These are phyloP conservation scores for Monopis laevigella DNA, from an alignment of 2,888 invertebrate genomes.

Conservation along the genomic window DNA sequence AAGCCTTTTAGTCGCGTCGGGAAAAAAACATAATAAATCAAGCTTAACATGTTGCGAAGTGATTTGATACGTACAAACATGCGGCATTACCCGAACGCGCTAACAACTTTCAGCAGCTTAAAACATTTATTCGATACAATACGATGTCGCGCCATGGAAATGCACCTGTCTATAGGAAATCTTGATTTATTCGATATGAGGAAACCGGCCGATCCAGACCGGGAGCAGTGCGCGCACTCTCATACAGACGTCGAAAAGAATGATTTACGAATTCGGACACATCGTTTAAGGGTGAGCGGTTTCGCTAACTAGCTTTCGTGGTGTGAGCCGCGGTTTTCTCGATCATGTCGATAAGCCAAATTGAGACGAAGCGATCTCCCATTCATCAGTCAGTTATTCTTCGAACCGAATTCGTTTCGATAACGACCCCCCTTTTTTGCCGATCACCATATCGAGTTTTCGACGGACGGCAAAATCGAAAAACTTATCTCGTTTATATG, in stretches of 20 bases:
- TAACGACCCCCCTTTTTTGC: conserved; percentile 48
- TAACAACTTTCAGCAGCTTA: conserved; percentile 2
- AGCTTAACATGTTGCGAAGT: conserved; percentile 7
- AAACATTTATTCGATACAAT: conserved; percentile 9
- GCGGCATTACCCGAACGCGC: background rate
- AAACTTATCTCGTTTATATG: conserved; percentile 34
- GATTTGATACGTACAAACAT: conserved; percentile 1
- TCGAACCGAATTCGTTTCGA: conserved; percentile 27
- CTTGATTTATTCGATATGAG: conserved; percentile 3
- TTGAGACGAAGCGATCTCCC: conserved; percentile 55
- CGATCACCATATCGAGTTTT: conserved; percentile 35
- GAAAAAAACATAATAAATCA: conserved; percentile 8
- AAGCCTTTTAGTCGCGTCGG: conserved; percentile 5
- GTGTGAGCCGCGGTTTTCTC: conserved; percentile 36
- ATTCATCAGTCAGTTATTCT: conserved; percentile 61
- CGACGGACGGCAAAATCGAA: conserved; percentile 21
- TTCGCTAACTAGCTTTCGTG: conserved; percentile 53
- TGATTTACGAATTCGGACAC: conserved; percentile 42
- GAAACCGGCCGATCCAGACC: background rate
- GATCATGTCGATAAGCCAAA: conserved; percentile 47
- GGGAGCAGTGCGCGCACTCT: conserved; percentile 17
- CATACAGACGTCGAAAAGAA: conserved; percentile 51
- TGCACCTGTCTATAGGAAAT: conserved; percentile 8
- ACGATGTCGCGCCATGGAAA: conserved; percentile 3
- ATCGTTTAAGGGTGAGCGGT: conserved; percentile 29